A percentile compares a stretch with the other conserved stretches of the same genome.
Evolutionary conservation across 2,888 invertebrate genomes (phyloP).

Genomic region (Drosophila melanosoma): DNA sequence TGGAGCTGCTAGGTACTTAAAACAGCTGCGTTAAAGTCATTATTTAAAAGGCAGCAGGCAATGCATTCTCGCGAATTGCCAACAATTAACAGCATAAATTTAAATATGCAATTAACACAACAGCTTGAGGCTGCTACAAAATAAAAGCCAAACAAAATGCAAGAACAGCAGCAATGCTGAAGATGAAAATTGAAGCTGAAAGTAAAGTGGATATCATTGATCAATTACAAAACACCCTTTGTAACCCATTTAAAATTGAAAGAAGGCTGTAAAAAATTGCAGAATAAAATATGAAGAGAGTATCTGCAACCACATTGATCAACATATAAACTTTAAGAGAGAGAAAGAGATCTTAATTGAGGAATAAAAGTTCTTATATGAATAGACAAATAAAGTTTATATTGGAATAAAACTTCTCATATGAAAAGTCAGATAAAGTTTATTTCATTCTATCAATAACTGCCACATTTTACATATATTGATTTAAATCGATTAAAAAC

Average conservation of each 20-base stretch:
- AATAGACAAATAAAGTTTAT: too few species aligned
- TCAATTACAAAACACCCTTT: constrained; percentile 4
- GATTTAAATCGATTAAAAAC: neutral
- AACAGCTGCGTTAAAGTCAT: constrained; percentile 32
- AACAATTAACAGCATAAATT: constrained; percentile 80
- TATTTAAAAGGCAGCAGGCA: constrained; percentile 52
- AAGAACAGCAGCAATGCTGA: constrained; percentile 15
- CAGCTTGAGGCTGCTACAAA: constrained; percentile 69
- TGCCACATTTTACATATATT: too few species aligned
- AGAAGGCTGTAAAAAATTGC: neutral
- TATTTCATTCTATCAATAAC: too few species aligned
- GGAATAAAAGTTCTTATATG: too few species aligned
- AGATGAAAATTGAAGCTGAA: neutral
- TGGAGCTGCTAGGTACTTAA: neutral
- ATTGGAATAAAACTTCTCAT: too few species aligned
- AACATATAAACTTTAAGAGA: neutral
- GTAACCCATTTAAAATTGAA: neutral
- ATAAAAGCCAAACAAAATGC: constrained; percentile 10
- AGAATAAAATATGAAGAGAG: neutral
- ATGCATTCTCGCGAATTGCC: constrained; percentile 41
- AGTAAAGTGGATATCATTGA: neutral
- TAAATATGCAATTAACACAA: constrained; percentile 82
- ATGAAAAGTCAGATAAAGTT: too few species aligned
- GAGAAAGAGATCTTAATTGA: neutral
- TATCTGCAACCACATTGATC: neutral